phyloP scores from a whole-genome alignment of 2,888 invertebrate genomes.

The Scrobipalpa atriplicella region DNA sequence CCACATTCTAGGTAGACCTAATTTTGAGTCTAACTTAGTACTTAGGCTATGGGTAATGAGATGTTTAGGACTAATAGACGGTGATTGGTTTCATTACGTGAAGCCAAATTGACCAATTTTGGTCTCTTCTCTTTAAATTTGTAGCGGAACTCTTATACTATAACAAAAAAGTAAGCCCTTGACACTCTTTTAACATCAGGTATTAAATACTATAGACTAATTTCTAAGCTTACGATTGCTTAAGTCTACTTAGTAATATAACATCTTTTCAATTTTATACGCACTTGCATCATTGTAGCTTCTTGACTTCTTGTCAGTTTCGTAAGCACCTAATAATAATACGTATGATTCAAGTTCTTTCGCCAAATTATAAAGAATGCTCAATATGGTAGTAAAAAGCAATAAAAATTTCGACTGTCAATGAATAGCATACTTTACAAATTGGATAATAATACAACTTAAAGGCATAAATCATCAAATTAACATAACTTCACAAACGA shows the following conservation, averaged over 20 bases:
- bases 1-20: slow-evolving; percentile 13
- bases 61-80: neutral
- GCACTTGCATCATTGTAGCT: too few species aligned
- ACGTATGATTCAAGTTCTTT: neutral
- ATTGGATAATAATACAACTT: slow-evolving; percentile 3
- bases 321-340: too few species aligned
- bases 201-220: too few species aligned
- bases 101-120: too few species aligned
- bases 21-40: slow-evolving; percentile 5
- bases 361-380: neutral
- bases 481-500: slow-evolving; percentile 22
- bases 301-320: too few species aligned
- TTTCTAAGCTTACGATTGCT: too few species aligned
- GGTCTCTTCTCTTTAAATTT: too few species aligned
- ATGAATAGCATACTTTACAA: neutral
- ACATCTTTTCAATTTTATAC: too few species aligned
- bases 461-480: slow-evolving; percentile 19
- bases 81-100: neutral
- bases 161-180: too few species aligned
- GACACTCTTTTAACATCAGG: too few species aligned
- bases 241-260: too few species aligned
- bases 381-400: neutral
- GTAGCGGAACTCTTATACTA: too few species aligned
- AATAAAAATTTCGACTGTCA: neutral
- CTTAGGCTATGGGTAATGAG: neutral